These are phyloP conservation scores for Penaeus vannamei DNA, from an alignment of 1,140 invertebrate species.

Conservation along the genomic window DNA sequence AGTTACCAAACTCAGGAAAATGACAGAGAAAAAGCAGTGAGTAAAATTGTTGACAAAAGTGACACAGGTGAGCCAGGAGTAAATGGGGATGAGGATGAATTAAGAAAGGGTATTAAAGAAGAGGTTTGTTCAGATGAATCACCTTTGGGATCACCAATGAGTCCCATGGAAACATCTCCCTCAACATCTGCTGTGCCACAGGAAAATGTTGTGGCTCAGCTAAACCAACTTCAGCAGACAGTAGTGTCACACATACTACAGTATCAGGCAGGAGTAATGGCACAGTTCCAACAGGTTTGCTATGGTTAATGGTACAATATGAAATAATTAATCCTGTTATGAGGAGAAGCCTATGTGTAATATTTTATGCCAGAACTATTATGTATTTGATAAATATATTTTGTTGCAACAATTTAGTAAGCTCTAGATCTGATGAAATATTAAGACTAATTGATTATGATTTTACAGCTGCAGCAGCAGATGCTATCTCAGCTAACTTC, in stretches of 20 bases:
- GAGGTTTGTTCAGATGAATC: background rate
- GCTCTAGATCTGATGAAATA: background rate
- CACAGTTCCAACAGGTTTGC: slow-evolving; percentile 61
- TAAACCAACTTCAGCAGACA: slow-evolving; percentile 56
- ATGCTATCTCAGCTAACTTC: slow-evolving; percentile 53
- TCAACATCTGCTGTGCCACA: slow-evolving; percentile 13
- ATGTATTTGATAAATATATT: too few relatives aligned
- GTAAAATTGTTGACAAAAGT: too few relatives aligned
- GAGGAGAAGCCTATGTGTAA: too few relatives aligned
- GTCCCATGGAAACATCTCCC: background rate
- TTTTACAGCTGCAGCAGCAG: slow-evolving; percentile 59
- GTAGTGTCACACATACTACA: slow-evolving; percentile 59
- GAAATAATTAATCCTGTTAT: too few relatives aligned
- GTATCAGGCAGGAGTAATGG: slow-evolving; percentile 56
- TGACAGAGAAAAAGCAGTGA: too few relatives aligned
- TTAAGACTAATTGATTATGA: background rate
- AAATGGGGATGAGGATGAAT: background rate
- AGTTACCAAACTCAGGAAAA: too few relatives aligned
- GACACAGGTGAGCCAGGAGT: too few relatives aligned
- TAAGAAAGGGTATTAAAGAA: background rate
- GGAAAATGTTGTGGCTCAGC: slow-evolving; percentile 47
- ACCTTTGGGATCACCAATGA: background rate
- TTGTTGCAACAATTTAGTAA: too few relatives aligned
- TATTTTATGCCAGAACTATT: too few relatives aligned
- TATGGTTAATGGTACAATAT: background rate